Evolutionary conservation across 2,797 vertebrate species (phyloP), one percentile per base, ranked within the genome.

Genomic region (Enteromius thamalakanensis): DNA sequence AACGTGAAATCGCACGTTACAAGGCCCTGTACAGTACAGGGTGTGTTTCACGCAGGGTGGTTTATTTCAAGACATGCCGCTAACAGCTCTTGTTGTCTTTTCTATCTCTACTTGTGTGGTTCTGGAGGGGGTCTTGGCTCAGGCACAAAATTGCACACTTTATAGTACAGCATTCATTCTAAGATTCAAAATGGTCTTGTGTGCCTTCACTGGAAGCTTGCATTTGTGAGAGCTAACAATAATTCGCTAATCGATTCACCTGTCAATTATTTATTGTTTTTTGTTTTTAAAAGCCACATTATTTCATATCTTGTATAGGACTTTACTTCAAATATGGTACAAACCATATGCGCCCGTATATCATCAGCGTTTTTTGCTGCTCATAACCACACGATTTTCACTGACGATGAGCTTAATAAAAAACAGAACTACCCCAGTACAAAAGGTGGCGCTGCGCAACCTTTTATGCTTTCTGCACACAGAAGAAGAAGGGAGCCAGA

Each of bases 41-140:
- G 64, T 77, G 72, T 8, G 17, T 45, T 77, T 87, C 76, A 76
- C 72, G 62, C 77, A 80, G 79, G 65, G 60, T 77, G 74, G 79
- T 69, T 21, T 80, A 74, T 87, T 80, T 76, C 79, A 84, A 79
- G 53, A 83, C 11, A 10, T 29, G 65, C 49, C 14, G 15, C 75
- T 71, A 60, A 71, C 82, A 71, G 67, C 67, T 71, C 26, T 82
- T 76, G 75, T 62, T 12, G 4, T 83, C 37, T 62, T 71, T 83
- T 70, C 68, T 34, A 45, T 71, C 58, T 75, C 70, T 40, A 15
- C 71, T 55, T 32, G 0, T 51, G 47, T 19, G 70, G n/a, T 40
- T 58, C 45, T 68, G 34, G 47, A 53, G 37, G 80, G 29, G 58
- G 21, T 82, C 69, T 74, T 72, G 80, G 58, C 55, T 29, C 58